Evolutionary conservation across 2,888 invertebrate species (phyloP).

Genomic region (Helleia helle): DNA sequence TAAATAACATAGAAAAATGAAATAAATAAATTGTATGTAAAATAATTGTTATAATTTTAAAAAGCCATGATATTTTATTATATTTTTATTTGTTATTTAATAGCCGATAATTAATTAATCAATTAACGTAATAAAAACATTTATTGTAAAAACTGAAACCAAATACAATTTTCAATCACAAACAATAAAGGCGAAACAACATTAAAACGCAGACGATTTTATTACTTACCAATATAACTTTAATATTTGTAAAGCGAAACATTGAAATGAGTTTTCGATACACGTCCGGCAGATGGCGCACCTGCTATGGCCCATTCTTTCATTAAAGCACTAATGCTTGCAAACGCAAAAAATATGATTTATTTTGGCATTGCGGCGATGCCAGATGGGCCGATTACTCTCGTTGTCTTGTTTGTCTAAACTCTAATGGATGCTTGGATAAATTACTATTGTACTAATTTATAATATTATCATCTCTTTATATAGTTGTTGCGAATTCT

Average conservation of each 20-base stretch:
- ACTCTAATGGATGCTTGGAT: slow-evolving; percentile 22
- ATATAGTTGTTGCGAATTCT: too few relatives aligned
- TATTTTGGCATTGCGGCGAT: slow-evolving; percentile 17
- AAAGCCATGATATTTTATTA: too few relatives aligned
- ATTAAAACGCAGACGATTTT: background rate
- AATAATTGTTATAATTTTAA: too few relatives aligned
- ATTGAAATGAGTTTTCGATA: background rate
- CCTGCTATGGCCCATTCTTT: slow-evolving; percentile 7
- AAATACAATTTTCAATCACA: background rate
- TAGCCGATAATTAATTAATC: background rate
- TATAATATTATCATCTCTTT: too few relatives aligned
- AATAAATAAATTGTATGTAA: too few relatives aligned
- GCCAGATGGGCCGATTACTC: slow-evolving; percentile 24
- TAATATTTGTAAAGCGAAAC: too few relatives aligned
- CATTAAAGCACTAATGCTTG: slow-evolving; percentile 8
- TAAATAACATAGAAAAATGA: too few relatives aligned
- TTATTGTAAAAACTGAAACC: background rate
- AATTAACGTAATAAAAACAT: background rate
- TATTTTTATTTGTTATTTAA: too few relatives aligned
- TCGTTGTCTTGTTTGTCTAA: slow-evolving; percentile 24
- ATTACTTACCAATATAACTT: too few relatives aligned
- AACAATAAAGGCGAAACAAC: background rate
- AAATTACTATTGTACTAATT: slow-evolving; percentile 11
- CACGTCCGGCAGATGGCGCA: slow-evolving; percentile 3
- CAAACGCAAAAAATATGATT: slow-evolving; percentile 19